These are phyloP conservation scores for Acipenser transmontanus DNA, from an alignment of 2,797 vertebrate species.

Conservation along the genomic window DNA sequence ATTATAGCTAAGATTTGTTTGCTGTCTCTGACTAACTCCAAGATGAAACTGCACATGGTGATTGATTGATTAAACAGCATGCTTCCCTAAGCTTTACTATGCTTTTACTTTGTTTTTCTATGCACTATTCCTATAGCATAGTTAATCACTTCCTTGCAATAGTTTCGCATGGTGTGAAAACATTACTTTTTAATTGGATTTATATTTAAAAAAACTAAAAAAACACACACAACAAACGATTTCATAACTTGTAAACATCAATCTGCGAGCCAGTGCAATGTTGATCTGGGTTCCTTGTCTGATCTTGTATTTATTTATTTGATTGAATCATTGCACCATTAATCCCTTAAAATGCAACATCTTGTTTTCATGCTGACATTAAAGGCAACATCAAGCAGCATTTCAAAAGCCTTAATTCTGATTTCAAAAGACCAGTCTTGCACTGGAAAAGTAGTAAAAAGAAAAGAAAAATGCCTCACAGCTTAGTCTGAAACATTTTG, in stretches of 20 bases:
- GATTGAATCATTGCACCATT: neutral
- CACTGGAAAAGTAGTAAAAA: neutral
- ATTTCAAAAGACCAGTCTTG: neutral
- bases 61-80: no score
- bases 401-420: neutral
- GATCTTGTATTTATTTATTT: conserved; percentile 4
- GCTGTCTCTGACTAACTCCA: no score
- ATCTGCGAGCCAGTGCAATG: neutral
- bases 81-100: no score
- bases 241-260: neutral
- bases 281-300: neutral
- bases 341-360: conserved; percentile 2
- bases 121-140: no score
- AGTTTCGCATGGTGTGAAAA: no score
- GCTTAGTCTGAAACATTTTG: neutral
- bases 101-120: no score
- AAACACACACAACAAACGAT: no score
- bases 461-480: neutral
- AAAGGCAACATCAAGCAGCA: conserved; percentile 4
- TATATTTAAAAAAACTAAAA: no score
- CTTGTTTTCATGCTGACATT: conserved; percentile 1
- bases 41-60: no score
- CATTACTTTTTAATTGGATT: no score
- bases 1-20: no score
- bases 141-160: no score